Evolutionary conservation across 1,140 invertebrate species (phyloP).

Genomic region (Xylocopa sonorina): DNA sequence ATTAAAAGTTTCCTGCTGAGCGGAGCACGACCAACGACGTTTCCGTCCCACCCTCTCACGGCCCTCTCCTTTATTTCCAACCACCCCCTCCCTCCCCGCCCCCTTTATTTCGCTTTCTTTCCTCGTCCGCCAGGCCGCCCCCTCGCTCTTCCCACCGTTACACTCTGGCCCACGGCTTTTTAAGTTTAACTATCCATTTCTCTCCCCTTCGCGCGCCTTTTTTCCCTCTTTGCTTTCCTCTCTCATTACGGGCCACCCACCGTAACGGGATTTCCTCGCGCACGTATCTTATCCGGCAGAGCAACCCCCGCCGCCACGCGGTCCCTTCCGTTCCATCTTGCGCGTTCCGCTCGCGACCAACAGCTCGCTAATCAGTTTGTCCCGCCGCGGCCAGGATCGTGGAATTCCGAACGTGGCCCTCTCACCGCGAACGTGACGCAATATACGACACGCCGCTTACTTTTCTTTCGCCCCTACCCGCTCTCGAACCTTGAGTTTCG

Average conservation of each 20-base stretch:
- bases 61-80: conserved; percentile 34
- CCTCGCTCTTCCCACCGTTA: not conserved
- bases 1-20: conserved; percentile 79
- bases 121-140: not conserved
- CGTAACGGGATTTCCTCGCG: conserved; percentile 9
- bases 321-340: no score
- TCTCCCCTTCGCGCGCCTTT: not conserved
- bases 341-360: conserved; percentile 18
- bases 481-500: no score
- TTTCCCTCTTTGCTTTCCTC: not conserved
- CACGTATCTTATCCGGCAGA: not conserved
- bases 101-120: not conserved
- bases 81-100: no score
- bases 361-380: conserved; percentile 72
- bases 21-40: conserved; percentile 61
- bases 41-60: conserved; percentile 27
- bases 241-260: conserved; percentile 1
- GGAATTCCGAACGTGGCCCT: conserved; percentile 71
- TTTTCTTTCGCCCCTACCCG: no score
- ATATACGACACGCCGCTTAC: no score
- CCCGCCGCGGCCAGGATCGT: conserved; percentile 59
- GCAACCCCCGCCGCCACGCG: no score
- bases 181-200: conserved; percentile 34
- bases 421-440: not conserved
- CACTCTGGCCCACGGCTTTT: not conserved